A percentile compares a stretch with the other conserved stretches of the same genome.
phyloP scores from a whole-genome alignment of 2,797 vertebrate genomes.

The Tenualosa thibaudeaui region DNA sequence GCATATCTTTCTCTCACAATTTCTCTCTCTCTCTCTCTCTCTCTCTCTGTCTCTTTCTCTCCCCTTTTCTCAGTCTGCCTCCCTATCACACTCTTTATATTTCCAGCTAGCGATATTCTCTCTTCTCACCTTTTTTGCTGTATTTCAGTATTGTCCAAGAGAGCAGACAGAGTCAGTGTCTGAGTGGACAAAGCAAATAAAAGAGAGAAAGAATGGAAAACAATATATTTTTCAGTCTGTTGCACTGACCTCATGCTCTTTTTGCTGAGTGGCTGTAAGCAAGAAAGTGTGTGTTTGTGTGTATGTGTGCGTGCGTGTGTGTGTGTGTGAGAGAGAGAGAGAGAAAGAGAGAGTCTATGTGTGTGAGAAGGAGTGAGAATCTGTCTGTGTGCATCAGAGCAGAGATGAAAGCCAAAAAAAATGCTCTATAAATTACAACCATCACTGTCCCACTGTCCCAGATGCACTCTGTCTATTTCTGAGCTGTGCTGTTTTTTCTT shows the following conservation, averaged over 20 bases:
- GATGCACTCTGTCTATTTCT: constrained; percentile 33
- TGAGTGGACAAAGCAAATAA: background rate
- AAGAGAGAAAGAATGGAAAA: constrained; percentile 7
- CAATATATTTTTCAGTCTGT: background rate
- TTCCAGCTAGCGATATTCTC: background rate
- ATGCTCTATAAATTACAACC: constrained; percentile 8
- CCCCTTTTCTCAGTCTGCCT: background rate
- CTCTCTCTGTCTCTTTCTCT: constrained; percentile 52
- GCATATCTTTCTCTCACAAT: constrained; percentile 41
- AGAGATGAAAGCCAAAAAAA: background rate
- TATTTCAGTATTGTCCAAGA: background rate
- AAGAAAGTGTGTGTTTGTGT: background rate
- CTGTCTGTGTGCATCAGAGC: constrained; percentile 5
- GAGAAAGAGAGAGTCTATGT: background rate
- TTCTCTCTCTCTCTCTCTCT: constrained; percentile 52
- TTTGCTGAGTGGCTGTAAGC: background rate
- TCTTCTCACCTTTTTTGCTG: background rate
- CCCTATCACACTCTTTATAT: background rate
- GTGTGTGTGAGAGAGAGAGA: background rate
- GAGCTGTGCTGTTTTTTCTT: background rate
- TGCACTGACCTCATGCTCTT: background rate
- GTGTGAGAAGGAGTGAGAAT: background rate
- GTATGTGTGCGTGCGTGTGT: background rate
- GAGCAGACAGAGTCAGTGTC: no score
- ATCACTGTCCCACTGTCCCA: background rate